Percentiles rank a stretch among this genome's conserved stretches.
phyloP scores from a whole-genome alignment of 2,797 vertebrate genomes.

The Cossypha caffra region DNA sequence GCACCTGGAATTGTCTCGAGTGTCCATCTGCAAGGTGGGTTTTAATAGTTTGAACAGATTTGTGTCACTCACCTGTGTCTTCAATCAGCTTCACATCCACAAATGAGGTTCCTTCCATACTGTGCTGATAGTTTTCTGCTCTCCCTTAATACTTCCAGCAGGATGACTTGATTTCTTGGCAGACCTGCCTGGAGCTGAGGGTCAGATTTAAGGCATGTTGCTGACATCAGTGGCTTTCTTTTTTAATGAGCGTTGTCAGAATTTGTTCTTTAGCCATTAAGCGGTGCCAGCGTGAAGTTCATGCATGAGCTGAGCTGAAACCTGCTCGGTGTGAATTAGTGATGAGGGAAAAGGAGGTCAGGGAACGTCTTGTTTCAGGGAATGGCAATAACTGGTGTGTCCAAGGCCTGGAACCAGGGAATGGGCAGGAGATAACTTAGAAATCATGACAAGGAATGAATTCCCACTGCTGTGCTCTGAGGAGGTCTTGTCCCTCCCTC shows the following conservation, averaged over 20 bases:
- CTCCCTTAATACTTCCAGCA: background rate
- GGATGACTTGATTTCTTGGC: background rate
- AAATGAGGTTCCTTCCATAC: background rate
- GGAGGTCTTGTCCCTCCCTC: background rate
- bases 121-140: fast-evolving
- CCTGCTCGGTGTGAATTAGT: conserved; percentile 51
- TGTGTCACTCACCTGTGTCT: background rate
- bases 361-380: background rate
- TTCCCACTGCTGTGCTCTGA: background rate
- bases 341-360: conserved; percentile 58
- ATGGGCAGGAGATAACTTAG: background rate
- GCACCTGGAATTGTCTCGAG: background rate
- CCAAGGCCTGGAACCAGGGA: background rate
- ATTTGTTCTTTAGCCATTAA: conserved; percentile 39
- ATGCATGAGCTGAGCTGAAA: conserved; percentile 24
- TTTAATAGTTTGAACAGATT: background rate
- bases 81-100: background rate
- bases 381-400: fast-evolving
- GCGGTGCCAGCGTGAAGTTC: background rate
- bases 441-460: background rate
- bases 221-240: background rate
- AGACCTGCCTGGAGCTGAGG: background rate
- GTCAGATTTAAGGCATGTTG: background rate
- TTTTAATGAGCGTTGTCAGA: conserved; percentile 47
- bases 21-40: background rate